Evolutionary conservation across 2,797 vertebrate genomes (phyloP), one percentile per base, ranked within the genome.

Genomic region (Ctenopoma kingsleyae): DNA sequence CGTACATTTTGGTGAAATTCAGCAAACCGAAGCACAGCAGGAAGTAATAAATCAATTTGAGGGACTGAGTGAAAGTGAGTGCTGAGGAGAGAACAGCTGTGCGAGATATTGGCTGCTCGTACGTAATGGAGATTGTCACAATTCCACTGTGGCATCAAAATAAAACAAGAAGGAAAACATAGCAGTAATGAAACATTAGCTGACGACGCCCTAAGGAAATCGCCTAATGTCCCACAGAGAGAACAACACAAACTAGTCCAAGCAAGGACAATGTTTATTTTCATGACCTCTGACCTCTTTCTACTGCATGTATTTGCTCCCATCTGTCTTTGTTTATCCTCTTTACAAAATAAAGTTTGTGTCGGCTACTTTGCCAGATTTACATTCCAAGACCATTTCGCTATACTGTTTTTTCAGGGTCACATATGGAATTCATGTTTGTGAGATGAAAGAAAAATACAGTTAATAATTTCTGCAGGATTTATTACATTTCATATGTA

Each of bases 41-140:
- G 88, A 93, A 92, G 80, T 71, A 47, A 82, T 89, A 80, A 88
- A 87, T 89, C 88, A 91, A 84, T 81, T 13, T 6, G 6, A 57
- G 6, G 57, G 64, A 63, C 68, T 71, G 77, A 87, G 69, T 85
- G 75, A 83, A 79, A 60, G 79, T 15, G 56, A 78, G 50, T 6
- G 72, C 70, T 51, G 77, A 70, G 62, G 71, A 79, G 64, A 63
- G 65, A 86, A 80, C 90, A 91, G 80, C 86, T 92, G 89, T 81
- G 74, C 1, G 5, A 64, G 66, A 82, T 53, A 70, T 64, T 19
- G 71, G 49, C 48, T 61, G 7, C 57, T 59, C 35, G 32, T 61
- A 70, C 22, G 68, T 74, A 69, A 82, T 36, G 53, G 71, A 66
- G 70, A 78, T 70, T 63, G 59, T 67, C 60, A 36, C 63, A 82